Conservation (phyloP, 2,113 vertebrate genomes). For the Dermatemys mawii region DNA sequence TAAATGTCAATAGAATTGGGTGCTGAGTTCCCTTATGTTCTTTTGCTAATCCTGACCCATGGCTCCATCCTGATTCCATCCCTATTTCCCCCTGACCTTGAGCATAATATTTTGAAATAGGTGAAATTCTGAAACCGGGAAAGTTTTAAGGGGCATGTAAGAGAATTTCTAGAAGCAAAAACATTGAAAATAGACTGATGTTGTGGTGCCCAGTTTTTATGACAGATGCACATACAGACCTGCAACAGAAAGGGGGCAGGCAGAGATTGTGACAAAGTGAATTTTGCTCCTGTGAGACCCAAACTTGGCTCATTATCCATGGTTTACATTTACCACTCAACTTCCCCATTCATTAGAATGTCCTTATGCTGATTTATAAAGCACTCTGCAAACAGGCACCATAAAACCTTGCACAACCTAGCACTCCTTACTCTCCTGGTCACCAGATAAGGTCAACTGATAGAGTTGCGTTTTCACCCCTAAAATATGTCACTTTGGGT, state of each 20-base stretch:
- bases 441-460: background rate
- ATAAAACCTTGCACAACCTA: background rate
- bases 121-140: background rate
- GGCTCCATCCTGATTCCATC: background rate
- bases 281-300: background rate
- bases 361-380: fast-evolving
- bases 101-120: background rate
- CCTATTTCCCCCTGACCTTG: background rate
- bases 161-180: background rate
- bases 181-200: background rate
- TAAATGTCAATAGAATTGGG: background rate
- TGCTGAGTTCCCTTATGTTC: background rate
- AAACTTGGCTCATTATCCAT: background rate
- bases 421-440: fast-evolving
- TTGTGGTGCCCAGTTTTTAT: background rate
- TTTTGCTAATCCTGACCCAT: background rate
- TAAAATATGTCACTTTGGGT: background rate
- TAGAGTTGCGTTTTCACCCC: background rate
- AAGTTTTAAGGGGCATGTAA: background rate
- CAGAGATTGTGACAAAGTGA: background rate
- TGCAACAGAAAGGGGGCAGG: background rate
- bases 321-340: background rate
- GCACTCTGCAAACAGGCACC: background rate
- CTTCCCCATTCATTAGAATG: background rate
- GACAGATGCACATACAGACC: background rate